phyloP scores from a whole-genome alignment of 2,797 vertebrate species.

The Pantherophis alleghaniensis region DNA sequence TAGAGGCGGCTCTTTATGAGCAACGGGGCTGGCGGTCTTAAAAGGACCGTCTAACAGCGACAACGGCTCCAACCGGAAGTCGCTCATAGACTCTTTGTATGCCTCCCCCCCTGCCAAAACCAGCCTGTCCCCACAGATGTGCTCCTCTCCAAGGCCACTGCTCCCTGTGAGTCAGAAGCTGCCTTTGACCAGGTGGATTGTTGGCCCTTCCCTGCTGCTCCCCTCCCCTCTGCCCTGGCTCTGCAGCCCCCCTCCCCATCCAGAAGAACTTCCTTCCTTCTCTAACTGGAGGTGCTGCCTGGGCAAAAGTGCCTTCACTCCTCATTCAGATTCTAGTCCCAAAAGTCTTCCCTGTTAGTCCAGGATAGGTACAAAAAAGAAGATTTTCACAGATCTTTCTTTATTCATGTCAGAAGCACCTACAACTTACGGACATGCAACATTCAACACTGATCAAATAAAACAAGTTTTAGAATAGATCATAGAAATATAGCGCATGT shows the following conservation, averaged over 20 bases:
- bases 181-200: not conserved
- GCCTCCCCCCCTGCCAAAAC: not conserved
- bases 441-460: too few relatives aligned
- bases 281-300: not conserved
- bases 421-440: too few relatives aligned
- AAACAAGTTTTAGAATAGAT: too few relatives aligned
- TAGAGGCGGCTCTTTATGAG: too few relatives aligned
- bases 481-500: not conserved
- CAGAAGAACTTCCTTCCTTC: not conserved
- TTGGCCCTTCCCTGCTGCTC: not conserved
- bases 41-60: too few relatives aligned
- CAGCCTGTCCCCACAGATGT: not conserved
- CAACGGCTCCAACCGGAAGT: too few relatives aligned
- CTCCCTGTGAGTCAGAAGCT: not conserved
- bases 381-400: not conserved
- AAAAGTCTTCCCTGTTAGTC: not conserved
- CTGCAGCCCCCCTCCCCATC: not conserved
- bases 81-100: not conserved
- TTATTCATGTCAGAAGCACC: not conserved
- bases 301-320: not conserved
- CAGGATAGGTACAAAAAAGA: not conserved
- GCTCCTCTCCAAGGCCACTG: not conserved
- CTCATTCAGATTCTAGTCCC: not conserved
- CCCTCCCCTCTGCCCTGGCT: not conserved
- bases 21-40: too few relatives aligned